Evolutionary conservation across 2,113 vertebrate genomes (phyloP).

Genomic region (Mus spicilegus): DNA sequence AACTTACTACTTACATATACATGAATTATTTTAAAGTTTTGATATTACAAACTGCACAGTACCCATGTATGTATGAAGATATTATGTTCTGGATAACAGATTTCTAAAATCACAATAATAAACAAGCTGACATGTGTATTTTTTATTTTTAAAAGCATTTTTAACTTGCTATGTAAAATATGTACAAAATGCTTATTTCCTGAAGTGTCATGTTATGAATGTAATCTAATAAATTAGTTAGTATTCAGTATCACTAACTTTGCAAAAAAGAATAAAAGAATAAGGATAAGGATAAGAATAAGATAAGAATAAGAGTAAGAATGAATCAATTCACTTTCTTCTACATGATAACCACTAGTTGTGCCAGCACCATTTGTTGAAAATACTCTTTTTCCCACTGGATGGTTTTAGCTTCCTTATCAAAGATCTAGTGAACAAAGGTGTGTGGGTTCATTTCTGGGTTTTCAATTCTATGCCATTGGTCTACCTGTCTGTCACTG

Average conservation of each 20-base stretch:
- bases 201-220: background rate
- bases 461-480: too few relatives aligned
- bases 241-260: background rate
- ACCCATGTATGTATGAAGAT: background rate
- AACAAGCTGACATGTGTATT: background rate
- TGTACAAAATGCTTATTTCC: background rate
- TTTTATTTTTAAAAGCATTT: background rate
- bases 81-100: background rate
- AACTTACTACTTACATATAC: background rate
- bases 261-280: too few relatives aligned
- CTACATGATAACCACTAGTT: too few relatives aligned
- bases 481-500: too few relatives aligned
- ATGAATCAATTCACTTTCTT: too few relatives aligned
- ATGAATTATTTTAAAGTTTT: background rate
- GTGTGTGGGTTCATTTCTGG: too few relatives aligned
- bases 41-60: background rate
- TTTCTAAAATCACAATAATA: background rate
- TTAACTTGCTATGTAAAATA: conserved; percentile 8
- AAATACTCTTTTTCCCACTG: too few relatives aligned
- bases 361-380: too few relatives aligned
- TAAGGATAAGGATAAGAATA: too few relatives aligned
- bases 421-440: too few relatives aligned
- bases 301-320: too few relatives aligned
- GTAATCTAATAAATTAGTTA: conserved; percentile 23
- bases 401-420: too few relatives aligned